phyloP scores from a whole-genome alignment of 2,113 vertebrate species.

The Dolichotis patagonum region DNA sequence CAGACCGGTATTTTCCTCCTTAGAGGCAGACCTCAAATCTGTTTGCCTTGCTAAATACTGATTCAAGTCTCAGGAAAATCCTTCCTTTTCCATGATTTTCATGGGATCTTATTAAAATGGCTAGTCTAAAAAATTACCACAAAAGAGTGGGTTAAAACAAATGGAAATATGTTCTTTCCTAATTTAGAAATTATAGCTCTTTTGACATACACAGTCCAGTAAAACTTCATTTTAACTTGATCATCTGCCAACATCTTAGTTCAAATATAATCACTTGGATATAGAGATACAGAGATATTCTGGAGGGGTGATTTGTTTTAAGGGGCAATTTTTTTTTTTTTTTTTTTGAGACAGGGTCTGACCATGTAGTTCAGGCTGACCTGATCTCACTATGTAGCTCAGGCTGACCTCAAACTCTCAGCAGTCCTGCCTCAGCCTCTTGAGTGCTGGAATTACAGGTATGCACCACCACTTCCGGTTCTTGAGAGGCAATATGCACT shows the following conservation, averaged over 20 bases:
- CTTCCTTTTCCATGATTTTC: not conserved
- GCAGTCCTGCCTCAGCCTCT: not conserved
- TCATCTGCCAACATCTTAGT: not conserved
- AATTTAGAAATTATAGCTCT: not conserved
- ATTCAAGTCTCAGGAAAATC: not conserved
- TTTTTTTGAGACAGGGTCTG: not conserved
- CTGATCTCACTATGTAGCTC: not conserved
- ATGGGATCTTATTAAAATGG: not conserved
- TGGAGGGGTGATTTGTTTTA: not conserved
- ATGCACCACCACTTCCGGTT: not conserved
- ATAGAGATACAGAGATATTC: not conserved
- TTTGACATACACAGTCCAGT: not conserved
- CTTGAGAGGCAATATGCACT: not conserved
- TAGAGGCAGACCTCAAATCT: not conserved
- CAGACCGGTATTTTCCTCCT: not conserved
- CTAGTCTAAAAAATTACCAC: not conserved
- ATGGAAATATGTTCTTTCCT: not conserved
- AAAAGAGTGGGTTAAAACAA: not conserved
- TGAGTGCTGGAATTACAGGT: not conserved
- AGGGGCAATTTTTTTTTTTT: no score
- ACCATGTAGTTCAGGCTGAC: not conserved
- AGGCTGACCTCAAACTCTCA: not conserved
- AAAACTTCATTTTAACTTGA: not conserved
- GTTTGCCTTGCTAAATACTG: not conserved
- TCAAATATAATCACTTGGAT: not conserved